phyloP scores from a whole-genome alignment of 2,888 invertebrate species.

The Clistopyga incitator region DNA sequence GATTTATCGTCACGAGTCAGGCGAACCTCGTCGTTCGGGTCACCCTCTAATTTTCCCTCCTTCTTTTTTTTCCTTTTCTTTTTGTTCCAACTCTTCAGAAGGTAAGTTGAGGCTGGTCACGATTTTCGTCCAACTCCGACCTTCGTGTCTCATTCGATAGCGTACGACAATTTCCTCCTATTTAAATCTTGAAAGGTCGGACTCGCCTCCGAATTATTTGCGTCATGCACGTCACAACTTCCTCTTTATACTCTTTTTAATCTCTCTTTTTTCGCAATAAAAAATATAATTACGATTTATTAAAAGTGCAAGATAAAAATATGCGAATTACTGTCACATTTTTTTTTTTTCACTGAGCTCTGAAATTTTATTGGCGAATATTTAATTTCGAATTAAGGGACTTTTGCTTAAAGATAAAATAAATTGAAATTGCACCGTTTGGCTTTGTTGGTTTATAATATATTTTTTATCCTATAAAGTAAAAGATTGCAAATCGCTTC shows the following conservation, averaged over 20 bases:
- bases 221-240: neutral
- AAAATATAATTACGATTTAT: neutral
- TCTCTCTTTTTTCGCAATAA: neutral
- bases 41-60: slow-evolving; percentile 6
- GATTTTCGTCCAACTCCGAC: slow-evolving; percentile 15
- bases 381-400: too few species aligned
- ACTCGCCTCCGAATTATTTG: neutral
- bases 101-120: slow-evolving; percentile 44
- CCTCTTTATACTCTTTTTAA: neutral
- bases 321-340: too few species aligned
- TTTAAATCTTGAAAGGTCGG: neutral
- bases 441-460: too few species aligned
- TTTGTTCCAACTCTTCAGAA: neutral
- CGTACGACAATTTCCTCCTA: slow-evolving; percentile 1
- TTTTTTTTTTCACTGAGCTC: too few species aligned
- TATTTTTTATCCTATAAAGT: too few species aligned
- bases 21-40: slow-evolving; percentile 5
- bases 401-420: too few species aligned
- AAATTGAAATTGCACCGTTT: too few species aligned
- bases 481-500: too few species aligned
- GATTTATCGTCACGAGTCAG: slow-evolving; percentile 33
- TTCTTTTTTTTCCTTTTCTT: neutral
- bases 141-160: neutral
- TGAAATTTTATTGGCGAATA: too few species aligned
- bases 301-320: neutral